Evolutionary conservation across 2,113 vertebrate species (phyloP).

Genomic region (Shinisaurus crocodilurus): DNA sequence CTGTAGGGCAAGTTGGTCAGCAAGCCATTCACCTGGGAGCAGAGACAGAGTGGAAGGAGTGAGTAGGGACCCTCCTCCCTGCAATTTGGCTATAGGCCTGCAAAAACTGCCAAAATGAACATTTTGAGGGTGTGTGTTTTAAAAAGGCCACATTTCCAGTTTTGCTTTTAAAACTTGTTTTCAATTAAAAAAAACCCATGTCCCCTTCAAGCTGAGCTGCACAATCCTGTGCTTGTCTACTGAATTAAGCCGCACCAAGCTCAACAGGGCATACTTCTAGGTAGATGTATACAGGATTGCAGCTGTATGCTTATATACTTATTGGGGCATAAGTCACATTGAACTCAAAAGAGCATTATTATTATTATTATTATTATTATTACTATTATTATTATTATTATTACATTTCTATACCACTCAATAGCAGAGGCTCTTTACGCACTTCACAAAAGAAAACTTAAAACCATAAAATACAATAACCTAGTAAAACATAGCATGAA

Average conservation of each 20-base stretch:
- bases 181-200: background rate
- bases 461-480: too few species aligned
- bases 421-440: too few species aligned
- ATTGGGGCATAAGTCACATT: too few species aligned
- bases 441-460: too few species aligned
- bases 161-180: background rate
- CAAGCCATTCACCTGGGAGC: constrained; percentile 69
- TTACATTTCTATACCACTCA: too few species aligned
- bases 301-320: too few species aligned
- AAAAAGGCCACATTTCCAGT: background rate
- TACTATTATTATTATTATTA: too few species aligned
- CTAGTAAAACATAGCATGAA: too few species aligned
- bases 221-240: background rate
- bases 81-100: background rate
- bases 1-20: constrained; percentile 68
- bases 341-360: too few species aligned
- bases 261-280: too few species aligned
- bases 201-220: background rate
- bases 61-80: background rate
- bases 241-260: background rate
- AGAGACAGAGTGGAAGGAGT: background rate
- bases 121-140: background rate
- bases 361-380: too few species aligned
- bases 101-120: background rate
- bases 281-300: too few species aligned